Percentiles rank a stretch among this genome's conserved stretches.
These are phyloP conservation scores for Falcaria lacertinaria DNA, from an alignment of 2,888 invertebrate genomes.

Conservation along the genomic window DNA sequence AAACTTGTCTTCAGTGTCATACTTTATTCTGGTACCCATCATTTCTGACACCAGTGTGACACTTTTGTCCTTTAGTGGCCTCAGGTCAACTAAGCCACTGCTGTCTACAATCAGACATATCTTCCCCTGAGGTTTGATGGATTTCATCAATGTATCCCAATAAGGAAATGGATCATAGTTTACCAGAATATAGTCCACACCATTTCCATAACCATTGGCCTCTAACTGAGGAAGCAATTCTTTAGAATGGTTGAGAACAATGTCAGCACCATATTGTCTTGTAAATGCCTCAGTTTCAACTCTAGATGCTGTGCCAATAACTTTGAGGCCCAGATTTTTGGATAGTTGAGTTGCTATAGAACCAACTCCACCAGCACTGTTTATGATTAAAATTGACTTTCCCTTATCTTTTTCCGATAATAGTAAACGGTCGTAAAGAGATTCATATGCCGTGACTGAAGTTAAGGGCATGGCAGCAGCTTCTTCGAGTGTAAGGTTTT, in stretches of 20 bases:
- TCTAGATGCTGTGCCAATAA: conserved; percentile 66
- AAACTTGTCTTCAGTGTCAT: conserved; percentile 55
- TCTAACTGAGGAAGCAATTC: conserved; percentile 53
- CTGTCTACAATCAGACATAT: conserved; percentile 66
- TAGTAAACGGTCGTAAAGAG: conserved; percentile 51
- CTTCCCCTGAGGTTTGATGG: conserved; percentile 60
- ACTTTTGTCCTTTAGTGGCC: conserved; percentile 59
- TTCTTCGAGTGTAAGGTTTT: conserved; percentile 56
- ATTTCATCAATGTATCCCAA: conserved; percentile 58
- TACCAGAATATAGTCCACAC: conserved; percentile 60
- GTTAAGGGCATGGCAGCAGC: conserved; percentile 68
- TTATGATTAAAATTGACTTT: conserved; percentile 57
- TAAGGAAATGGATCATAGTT: conserved; percentile 67
- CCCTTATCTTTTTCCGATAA: conserved; percentile 59
- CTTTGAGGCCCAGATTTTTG: conserved; percentile 53
- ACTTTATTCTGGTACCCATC: conserved; percentile 60
- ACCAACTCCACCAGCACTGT: conserved; percentile 68
- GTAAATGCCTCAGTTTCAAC: conserved; percentile 51
- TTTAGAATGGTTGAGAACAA: conserved; percentile 56
- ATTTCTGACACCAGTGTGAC: conserved; percentile 57
- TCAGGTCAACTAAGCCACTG: conserved; percentile 51
- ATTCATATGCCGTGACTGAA: conserved; percentile 57
- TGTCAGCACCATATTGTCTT: conserved; percentile 44
- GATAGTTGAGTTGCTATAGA: conserved; percentile 61
- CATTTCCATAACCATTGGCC: conserved; percentile 43